Conservation (phyloP, 2,888 invertebrate species). For the Pecten maximus region DNA sequence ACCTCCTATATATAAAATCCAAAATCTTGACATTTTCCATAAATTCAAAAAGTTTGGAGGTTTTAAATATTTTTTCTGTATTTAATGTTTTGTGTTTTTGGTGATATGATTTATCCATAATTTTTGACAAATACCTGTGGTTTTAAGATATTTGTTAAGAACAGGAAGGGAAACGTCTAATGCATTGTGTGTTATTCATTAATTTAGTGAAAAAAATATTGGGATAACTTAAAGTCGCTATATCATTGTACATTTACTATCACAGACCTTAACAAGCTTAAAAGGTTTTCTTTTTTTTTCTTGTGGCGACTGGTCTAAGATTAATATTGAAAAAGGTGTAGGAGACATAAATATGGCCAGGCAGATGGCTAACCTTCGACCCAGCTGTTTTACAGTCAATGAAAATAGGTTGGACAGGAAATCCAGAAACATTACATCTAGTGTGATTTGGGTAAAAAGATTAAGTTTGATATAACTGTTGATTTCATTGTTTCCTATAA, state of each 20-base stretch:
- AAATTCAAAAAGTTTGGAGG: background rate
- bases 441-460: too few relatives aligned
- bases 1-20: background rate
- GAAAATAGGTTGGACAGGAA: background rate
- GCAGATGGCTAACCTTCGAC: background rate
- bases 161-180: background rate
- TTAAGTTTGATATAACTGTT: too few relatives aligned
- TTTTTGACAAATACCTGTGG: background rate
- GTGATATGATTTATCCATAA: background rate
- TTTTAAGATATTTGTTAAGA: background rate
- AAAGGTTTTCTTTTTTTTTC: background rate
- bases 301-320: background rate
- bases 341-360: background rate
- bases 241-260: background rate
- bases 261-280: background rate
- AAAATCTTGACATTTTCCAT: conserved; percentile 25
- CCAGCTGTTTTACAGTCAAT: background rate
- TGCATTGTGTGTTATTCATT: background rate
- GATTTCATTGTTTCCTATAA: too few relatives aligned
- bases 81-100: conserved; percentile 14
- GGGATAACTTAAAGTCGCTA: too few relatives aligned
- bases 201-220: background rate
- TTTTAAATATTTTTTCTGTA: background rate
- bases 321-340: background rate
- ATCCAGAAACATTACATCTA: background rate